Conservation (phyloP, 2,113 vertebrate genomes). For the Notarius quadriscutis region DNA sequence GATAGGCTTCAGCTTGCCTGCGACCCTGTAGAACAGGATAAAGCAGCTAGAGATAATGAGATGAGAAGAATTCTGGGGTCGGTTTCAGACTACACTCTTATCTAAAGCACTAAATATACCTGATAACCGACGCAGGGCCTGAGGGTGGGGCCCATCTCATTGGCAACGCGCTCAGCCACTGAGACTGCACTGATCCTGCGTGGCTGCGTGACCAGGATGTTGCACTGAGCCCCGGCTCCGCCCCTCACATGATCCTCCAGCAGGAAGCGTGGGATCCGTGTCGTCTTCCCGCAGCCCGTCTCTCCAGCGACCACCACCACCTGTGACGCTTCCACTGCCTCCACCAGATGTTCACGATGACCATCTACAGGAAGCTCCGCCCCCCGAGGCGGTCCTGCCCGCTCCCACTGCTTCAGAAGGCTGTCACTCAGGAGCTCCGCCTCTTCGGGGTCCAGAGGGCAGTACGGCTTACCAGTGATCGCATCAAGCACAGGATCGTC, state of each 20-base stretch:
- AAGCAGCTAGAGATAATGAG: too few relatives aligned
- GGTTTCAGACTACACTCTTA: too few relatives aligned
- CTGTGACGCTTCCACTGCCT: conserved; percentile 77
- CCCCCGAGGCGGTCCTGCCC: conserved; percentile 62
- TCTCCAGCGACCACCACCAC: conserved; percentile 91
- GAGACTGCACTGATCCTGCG: conserved; percentile 94
- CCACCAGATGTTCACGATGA: conserved; percentile 82
- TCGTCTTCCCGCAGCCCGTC: conserved; percentile 96
- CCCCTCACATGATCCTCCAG: conserved; percentile 81
- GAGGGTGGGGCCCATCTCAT: conserved; percentile 87
- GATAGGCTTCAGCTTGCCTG: too few relatives aligned
- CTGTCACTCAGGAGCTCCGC: conserved; percentile 71
- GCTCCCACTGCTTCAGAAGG: conserved; percentile 83
- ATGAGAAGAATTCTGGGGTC: too few relatives aligned
- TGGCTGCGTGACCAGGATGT: conserved; percentile 91
- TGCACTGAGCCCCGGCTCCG: conserved; percentile 83
- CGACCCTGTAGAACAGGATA: too few relatives aligned
- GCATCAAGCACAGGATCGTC: conserved; percentile 78
- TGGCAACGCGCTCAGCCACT: conserved; percentile 87
- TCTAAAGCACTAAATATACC: conserved; percentile 49
- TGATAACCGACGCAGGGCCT: conserved; percentile 87
- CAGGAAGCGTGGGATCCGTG: conserved; percentile 89
- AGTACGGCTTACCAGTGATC: conserved; percentile 82
- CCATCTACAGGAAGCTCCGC: conserved; percentile 82
- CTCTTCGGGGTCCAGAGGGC: conserved; percentile 71